Conservation (phyloP, 2,797 vertebrate genomes). For the Euthynnus affinis region DNA sequence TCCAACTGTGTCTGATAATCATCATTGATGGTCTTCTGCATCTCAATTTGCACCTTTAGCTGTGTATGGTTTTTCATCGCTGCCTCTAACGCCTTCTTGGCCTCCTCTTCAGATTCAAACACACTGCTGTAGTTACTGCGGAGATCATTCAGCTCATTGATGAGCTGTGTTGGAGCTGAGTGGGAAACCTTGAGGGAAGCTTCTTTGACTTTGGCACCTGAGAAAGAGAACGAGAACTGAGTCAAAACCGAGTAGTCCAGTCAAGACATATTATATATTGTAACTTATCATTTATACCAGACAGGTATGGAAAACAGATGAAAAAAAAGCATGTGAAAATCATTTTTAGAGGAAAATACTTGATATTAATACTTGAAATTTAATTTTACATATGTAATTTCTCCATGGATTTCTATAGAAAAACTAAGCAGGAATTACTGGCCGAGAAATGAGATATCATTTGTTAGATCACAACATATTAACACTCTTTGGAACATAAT, state of each 20-base stretch:
- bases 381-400: too few species aligned
- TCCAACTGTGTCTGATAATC: slow-evolving; percentile 33
- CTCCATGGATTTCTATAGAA: neutral
- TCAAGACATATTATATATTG: neutral
- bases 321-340: neutral
- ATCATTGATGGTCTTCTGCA: slow-evolving; percentile 34
- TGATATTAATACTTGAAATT: too few species aligned
- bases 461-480: neutral
- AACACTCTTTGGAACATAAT: neutral
- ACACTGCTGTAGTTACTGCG: slow-evolving; percentile 59
- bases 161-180: slow-evolving; percentile 36
- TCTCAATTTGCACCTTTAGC: slow-evolving; percentile 21
- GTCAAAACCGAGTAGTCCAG: neutral
- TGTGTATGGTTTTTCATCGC: slow-evolving; percentile 6
- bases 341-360: too few species aligned
- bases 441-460: neutral
- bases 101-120: slow-evolving; percentile 39
- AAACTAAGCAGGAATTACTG: neutral
- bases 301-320: too few species aligned
- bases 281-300: neutral
- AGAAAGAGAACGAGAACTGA: neutral
- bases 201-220: slow-evolving; percentile 61
- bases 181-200: slow-evolving; percentile 30
- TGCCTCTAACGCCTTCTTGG: slow-evolving; percentile 11
- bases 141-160: slow-evolving; percentile 55